Percentiles rank a stretch among this genome's conserved stretches.
Conservation (phyloP, 2,797 vertebrate genomes). For the Peromyscus melanophrys region DNA sequence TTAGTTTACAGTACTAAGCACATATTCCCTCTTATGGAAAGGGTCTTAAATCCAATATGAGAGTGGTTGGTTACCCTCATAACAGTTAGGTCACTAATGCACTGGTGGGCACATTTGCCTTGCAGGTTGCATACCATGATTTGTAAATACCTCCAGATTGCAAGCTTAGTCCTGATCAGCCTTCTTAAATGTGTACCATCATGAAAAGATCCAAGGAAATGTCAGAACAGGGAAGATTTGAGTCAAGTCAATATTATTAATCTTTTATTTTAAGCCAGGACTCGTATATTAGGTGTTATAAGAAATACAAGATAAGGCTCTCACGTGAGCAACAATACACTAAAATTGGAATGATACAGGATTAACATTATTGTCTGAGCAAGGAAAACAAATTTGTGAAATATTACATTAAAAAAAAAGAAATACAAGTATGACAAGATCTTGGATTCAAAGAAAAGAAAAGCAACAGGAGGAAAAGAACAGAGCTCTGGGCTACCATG, state of each 20-base stretch:
- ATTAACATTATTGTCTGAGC: neutral
- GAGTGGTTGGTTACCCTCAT: neutral
- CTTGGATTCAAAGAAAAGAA: neutral
- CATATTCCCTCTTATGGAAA: neutral
- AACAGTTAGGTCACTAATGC: neutral
- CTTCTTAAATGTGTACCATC: neutral
- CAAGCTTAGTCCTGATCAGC: neutral
- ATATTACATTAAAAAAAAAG: neutral
- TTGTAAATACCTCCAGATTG: neutral
- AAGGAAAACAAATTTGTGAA: neutral
- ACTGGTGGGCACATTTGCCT: neutral
- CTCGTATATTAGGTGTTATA: neutral
- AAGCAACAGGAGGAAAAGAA: neutral
- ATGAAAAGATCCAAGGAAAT: neutral
- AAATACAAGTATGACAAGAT: neutral
- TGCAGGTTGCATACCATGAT: neutral
- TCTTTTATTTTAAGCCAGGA: neutral
- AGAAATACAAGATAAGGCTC: neutral
- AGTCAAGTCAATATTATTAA: neutral
- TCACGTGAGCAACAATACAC: neutral
- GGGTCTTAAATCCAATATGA: neutral
- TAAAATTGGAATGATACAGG: neutral
- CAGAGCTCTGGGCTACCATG: neutral
- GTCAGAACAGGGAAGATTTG: neutral
- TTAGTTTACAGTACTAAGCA: neutral